Conservation (phyloP, 2,888 invertebrate species). For the Chamaedrilus cognettii region DNA sequence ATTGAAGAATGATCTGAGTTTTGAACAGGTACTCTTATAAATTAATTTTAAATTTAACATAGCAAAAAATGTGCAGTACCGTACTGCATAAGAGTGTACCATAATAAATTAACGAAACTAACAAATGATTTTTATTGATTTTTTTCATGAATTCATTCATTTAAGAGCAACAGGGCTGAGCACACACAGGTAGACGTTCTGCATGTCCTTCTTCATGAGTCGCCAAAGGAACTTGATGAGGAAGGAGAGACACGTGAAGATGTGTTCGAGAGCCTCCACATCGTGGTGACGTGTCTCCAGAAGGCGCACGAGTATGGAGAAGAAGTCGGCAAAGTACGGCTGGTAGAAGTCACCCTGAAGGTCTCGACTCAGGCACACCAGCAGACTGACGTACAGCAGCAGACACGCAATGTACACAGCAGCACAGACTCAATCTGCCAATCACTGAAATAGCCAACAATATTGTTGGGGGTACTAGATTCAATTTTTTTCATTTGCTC, state of each 20-base stretch:
- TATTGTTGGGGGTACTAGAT: no score
- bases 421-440: no score
- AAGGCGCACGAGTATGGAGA: constrained; percentile 73
- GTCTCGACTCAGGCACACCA: constrained; percentile 84
- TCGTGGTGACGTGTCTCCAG: constrained; percentile 71
- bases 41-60: no score
- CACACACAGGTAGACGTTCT: constrained; percentile 58
- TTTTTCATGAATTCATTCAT: no score
- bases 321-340: constrained; percentile 76
- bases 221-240: constrained; percentile 88
- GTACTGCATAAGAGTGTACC: no score
- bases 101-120: no score
- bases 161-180: not conserved
- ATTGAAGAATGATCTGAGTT: no score
- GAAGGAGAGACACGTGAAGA: constrained; percentile 83
- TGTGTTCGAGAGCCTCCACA: constrained; percentile 82
- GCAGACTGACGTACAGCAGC: constrained; percentile 66
- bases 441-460: not conserved
- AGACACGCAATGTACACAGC: no score
- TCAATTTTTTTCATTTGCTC: no score
- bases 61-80: no score
- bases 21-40: no score
- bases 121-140: no score
- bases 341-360: constrained; percentile 84
- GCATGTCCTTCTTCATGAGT: constrained; percentile 78